Base-by-base conservation (phyloP, 2,797 vertebrate genomes). In the Leptoclinus maculatus region DNA sequence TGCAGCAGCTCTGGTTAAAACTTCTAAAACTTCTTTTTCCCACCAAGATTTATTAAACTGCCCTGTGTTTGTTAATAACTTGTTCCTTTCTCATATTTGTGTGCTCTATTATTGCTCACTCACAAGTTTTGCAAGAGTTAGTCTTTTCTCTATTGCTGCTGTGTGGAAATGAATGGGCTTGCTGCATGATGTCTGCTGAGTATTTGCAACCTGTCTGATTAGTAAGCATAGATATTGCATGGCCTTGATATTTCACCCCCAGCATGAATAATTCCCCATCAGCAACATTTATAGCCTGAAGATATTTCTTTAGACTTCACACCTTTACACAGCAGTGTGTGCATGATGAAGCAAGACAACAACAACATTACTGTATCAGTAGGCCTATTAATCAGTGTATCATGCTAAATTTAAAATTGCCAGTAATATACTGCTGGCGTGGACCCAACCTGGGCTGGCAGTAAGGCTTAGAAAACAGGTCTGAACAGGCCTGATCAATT, bases 141-240 rank as follows among this genome's bases (percentile, higher is more conserved):
- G 4, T 13, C 2, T 70, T 57, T 68, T 66, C n/a, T 68, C 16
- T 56, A 2, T 29, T 68, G 56, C 56, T 72, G n/a, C 60, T 72
- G 43, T 59, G 78, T 75, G 36, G 16, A 67, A 54, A 3, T 76
- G 14, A 49, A 36, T 13, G 11, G 53, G 47, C 78, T 54, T 77
- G 85, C 68, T 77, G 85, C 68, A 76, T 80, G 67, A 9, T 74
- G 38, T 56, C 38, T 73, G 57, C 34, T 59, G 17, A 71, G 43
- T 38, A 32, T 76, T 76, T 87, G 68, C 43, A 68, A 66, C 34
- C 29, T 32, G 53, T 78, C 57, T 65, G 8, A 41, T 66, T 41
- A n/a, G 27, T 51, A 19, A 23, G 16, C 19, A 11, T 23, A 25
- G 17, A 54, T 16, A 8, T 36, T 39, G 47, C 32, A 29, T 0